These are phyloP conservation scores for Petrocephalus zakoni DNA, from an alignment of 2,113 vertebrate species.

Conservation along the genomic window DNA sequence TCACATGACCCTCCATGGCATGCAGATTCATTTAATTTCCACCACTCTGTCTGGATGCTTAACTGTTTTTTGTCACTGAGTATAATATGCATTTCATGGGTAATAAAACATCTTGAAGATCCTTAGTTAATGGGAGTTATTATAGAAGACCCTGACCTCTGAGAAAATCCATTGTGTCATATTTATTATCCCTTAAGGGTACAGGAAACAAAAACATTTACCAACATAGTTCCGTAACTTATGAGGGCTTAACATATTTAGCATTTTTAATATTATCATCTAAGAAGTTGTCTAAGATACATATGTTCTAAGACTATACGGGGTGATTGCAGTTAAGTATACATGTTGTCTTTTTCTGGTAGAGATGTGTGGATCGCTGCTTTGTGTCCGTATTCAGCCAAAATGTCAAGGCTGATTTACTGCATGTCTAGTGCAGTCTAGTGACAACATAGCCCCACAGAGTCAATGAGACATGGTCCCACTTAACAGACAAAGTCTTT, in stretches of 20 bases:
- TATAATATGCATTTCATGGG: neutral
- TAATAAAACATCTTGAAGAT: neutral
- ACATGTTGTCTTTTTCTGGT: neutral
- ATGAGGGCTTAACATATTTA: neutral
- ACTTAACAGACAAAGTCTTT: constrained; percentile 3
- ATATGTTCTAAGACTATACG: neutral
- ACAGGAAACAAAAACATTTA: neutral
- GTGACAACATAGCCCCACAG: neutral
- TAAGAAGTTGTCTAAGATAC: neutral
- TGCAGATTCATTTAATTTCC: too few relatives aligned
- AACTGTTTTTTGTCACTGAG: neutral
- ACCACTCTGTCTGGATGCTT: too few relatives aligned
- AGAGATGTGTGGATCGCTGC: neutral
- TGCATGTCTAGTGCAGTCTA: neutral
- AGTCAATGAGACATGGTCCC: neutral
- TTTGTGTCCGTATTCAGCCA: neutral
- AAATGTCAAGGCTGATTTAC: neutral
- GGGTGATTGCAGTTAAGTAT: neutral
- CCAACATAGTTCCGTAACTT: neutral
- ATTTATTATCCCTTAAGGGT: neutral
- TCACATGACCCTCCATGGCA: too few relatives aligned
- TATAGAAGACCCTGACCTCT: neutral
- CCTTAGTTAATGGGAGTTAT: neutral
- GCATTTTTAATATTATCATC: neutral
- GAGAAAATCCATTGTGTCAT: neutral